Base-by-base conservation (phyloP, 2,113 vertebrate genomes). In the Epinephelus moara region DNA sequence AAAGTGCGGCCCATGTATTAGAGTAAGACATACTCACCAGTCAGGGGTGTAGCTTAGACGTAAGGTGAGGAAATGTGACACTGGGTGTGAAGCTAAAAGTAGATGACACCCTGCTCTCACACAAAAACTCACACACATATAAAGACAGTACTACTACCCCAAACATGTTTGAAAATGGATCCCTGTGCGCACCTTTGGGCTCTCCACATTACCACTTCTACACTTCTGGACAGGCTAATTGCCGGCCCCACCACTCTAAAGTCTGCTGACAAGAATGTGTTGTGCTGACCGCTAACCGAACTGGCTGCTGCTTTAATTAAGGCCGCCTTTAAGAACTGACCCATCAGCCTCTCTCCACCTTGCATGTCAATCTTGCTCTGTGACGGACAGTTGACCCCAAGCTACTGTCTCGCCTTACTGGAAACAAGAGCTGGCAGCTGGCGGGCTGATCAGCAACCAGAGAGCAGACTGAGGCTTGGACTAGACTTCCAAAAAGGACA, bases 301-400 rank as follows among this genome's bases (percentile, higher is more conserved):
- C 77, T 47, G 64, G 66, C 89, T 69, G 72, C 81, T 88, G 91
- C 93, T 94, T 95, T 94, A 95, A 96, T 96, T 95, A 95, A 94
- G 80, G 84, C 57, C 21, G 11, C 55, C 80, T 80, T 88, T 63
- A 77, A 76, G 62, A 79, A 70, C 30, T 59, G 27, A 70, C 52
- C 75, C 37, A 27, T 37, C 8, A 12, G n/a, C 10, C 75, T 18
- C 15, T 17, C 40, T 64, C 4, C 15, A 25, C 23, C 60, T 59
- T 37, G 27, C 47, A 50, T 74, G 78, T 69, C 61, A 74, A 67
- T 52, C 76, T 86, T 52, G 6, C 61, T 84, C 71, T 61, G 15
- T 82, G 89, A 86, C 61, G 53, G 89, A 91, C 88, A 90, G 90
- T 72, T 88, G 92, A 92, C 90, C 74, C 81, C n/a, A 4, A 74